Evolutionary conservation across 1,140 invertebrate species (phyloP), one percentile per base, ranked within the genome.

Genomic region (Zaprionus vittiger): DNA sequence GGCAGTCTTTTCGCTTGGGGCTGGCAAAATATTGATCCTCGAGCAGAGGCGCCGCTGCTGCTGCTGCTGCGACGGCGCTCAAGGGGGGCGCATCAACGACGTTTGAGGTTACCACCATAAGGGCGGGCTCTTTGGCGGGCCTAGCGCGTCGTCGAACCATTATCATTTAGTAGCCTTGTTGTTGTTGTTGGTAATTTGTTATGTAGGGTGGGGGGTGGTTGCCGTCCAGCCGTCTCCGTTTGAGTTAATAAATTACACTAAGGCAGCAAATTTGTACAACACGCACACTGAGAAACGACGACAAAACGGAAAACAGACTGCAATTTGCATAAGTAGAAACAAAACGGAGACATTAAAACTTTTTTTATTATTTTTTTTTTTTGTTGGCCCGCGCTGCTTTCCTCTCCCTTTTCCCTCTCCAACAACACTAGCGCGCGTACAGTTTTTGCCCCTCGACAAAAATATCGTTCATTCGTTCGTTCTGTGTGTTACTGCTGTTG

Each of bases 1-100:
- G 91, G 60, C 92, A 92, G 70, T 93, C 92, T 91, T 93, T 93
- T 62, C 92, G 84, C 77, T 93, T 93, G 17, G 92, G 92, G 54
- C 92, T 93, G 26, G 91, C 92, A 89, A 89, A 93, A 61, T 90
- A 92, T 82, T 91, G 91, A 79, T 93, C 92, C 61, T 93, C 92
- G 49, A 92, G 68, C 31, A 90, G 37, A 44, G 64, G 66, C n/a
- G 64, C 67, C 49, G 75, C 76, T 2, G 70, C 75, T 6, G 70
- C 55, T 17, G 54, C 77, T 5, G 69, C 60, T 28, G 44, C 44
- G 44, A 49, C 57, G 24, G 26, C 56, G 64, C 69, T 61, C 55
- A 69, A 61, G 57, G 61, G 66, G 54, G 73, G 64, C 12, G 71
- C 24, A 22, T 68, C 73, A n/a, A 56, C 65, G 34, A 56, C 65